These are phyloP conservation scores for Neotoma lepida DNA, from an alignment of 2,113 vertebrate genomes.

Conservation along the genomic window DNA sequence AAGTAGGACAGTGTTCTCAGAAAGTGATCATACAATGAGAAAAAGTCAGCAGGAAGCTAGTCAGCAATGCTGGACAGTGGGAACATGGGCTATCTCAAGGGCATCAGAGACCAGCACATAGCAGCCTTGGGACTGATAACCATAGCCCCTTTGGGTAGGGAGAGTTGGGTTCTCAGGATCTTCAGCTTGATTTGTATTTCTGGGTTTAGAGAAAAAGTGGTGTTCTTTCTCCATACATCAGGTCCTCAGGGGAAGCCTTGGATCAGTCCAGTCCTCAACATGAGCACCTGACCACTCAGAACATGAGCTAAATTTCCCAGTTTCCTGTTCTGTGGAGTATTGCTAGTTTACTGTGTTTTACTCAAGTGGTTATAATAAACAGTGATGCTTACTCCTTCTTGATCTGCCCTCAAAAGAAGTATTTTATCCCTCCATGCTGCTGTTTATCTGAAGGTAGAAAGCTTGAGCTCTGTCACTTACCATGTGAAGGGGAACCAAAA, in stretches of 20 bases:
- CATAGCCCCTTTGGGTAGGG: background rate
- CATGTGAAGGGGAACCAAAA: background rate
- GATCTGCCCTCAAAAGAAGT: background rate
- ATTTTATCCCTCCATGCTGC: background rate
- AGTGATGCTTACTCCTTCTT: background rate
- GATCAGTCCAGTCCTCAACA: background rate
- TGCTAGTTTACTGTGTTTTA: background rate
- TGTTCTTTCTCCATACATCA: too few relatives aligned
- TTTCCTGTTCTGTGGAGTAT: background rate
- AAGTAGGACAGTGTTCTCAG: background rate
- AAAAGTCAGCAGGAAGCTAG: background rate
- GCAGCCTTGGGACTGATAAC: background rate
- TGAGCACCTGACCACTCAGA: background rate
- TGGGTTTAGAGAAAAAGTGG: background rate
- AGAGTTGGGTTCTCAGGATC: background rate
- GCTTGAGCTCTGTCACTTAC: background rate
- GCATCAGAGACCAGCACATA: background rate
- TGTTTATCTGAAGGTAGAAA: background rate
- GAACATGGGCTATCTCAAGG: background rate
- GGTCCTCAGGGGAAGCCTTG: background rate
- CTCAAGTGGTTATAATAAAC: background rate
- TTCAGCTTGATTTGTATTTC: background rate
- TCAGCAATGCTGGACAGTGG: background rate
- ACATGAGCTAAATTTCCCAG: slow-evolving; percentile 9
- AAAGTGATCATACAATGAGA: background rate